Conservation (phyloP, 2,888 invertebrate species). For the Dilophus febrilis region DNA sequence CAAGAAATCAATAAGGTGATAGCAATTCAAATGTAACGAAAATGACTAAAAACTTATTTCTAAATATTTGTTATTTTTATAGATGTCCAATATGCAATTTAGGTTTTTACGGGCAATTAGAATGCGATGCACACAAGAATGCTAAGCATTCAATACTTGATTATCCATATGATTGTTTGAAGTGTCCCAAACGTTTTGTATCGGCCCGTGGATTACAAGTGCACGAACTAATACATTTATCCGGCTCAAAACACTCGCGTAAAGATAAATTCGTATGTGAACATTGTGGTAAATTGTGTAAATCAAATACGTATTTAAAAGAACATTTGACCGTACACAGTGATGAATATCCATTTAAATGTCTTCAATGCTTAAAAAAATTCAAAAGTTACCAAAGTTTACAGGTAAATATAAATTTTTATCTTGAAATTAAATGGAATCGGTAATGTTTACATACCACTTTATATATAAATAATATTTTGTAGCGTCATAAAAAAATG, state of each 20-base stretch:
- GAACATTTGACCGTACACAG: constrained; percentile 33
- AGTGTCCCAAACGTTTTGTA: constrained; percentile 11
- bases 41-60: too few species aligned
- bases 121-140: constrained; percentile 6
- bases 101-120: constrained; percentile 5
- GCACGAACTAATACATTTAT: constrained; percentile 15
- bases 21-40: too few species aligned
- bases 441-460: neutral
- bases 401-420: too few species aligned
- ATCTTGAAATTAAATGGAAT: neutral
- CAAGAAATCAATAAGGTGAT: too few species aligned
- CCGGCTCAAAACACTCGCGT: constrained; percentile 17
- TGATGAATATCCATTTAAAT: constrained; percentile 30
- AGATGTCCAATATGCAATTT: constrained; percentile 8
- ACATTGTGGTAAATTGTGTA: constrained; percentile 31
- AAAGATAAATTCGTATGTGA: constrained; percentile 31
- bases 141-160: constrained; percentile 5
- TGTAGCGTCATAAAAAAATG: constrained; percentile 28
- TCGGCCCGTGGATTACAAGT: constrained; percentile 11
- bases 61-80: too few species aligned
- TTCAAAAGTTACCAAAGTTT: constrained; percentile 25
- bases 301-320: constrained; percentile 31
- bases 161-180: constrained; percentile 6
- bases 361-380: constrained; percentile 24
- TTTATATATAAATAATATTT: too few species aligned